Conservation (phyloP, 2,113 vertebrate genomes). For the Gambusia affinis region DNA sequence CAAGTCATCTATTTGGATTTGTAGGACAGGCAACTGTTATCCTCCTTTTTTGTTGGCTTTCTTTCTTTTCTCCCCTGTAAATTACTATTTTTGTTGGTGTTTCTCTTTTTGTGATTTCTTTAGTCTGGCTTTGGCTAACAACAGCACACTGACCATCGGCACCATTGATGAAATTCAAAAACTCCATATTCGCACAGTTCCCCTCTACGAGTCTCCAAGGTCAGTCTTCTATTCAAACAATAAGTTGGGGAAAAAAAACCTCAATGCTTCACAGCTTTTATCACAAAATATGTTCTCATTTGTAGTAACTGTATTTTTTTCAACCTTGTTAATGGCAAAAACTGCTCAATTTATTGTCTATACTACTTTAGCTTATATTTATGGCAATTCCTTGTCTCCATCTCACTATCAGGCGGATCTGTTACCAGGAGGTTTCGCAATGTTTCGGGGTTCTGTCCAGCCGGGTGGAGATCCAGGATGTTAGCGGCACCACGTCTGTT, state of each 20-base stretch:
- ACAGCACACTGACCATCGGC: constrained; percentile 98
- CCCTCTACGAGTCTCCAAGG: constrained; percentile 96
- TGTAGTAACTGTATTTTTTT: background rate
- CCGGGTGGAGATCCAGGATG: constrained; percentile 95
- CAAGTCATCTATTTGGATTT: constrained; percentile 5
- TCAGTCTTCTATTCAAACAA: constrained; percentile 60
- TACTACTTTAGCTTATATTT: constrained; percentile 1
- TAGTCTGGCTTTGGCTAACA: constrained; percentile 96
- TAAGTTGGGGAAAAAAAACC: background rate
- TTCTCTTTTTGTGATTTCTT: background rate
- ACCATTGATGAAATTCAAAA: constrained; percentile 99
- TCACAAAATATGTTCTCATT: constrained; percentile 31
- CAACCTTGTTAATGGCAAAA: background rate
- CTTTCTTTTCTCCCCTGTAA: no score
- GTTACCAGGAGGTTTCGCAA: constrained; percentile 97
- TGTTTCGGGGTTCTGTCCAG: constrained; percentile 97
- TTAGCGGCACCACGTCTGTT: constrained; percentile 90
- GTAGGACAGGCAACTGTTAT: background rate
- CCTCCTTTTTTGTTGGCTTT: background rate
- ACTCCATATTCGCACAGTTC: constrained; percentile 96
- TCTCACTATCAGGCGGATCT: constrained; percentile 87
- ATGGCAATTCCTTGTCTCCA: background rate
- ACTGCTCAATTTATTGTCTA: background rate
- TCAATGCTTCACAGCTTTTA: background rate
- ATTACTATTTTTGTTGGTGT: background rate